phyloP scores from a whole-genome alignment of 2,888 invertebrate genomes.

The Nudaria mundana region DNA sequence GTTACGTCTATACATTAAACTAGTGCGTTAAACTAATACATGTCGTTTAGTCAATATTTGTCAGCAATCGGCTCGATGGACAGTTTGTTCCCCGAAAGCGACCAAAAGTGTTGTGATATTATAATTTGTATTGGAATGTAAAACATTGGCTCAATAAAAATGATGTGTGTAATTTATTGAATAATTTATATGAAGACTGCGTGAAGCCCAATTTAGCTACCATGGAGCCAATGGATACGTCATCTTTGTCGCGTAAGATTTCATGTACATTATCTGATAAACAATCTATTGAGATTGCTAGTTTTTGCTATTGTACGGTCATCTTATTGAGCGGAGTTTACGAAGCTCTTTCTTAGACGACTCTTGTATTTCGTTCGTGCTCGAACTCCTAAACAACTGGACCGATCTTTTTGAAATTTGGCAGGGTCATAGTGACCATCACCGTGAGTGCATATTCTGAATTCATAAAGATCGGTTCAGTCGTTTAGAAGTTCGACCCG shows the following conservation, averaged over 20 bases:
- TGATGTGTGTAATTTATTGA: not conserved
- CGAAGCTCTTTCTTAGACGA: too few species aligned
- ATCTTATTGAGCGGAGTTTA: not conserved
- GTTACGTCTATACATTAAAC: slow-evolving; percentile 38
- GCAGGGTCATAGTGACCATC: too few species aligned
- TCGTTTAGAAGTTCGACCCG: too few species aligned
- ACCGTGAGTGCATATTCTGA: too few species aligned
- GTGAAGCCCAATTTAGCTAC: slow-evolving; percentile 16
- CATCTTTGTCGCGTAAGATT: slow-evolving; percentile 47
- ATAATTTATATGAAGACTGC: slow-evolving; percentile 10
- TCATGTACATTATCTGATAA: slow-evolving; percentile 12
- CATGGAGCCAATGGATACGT: slow-evolving; percentile 49
- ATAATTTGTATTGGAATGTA: slow-evolving; percentile 14
- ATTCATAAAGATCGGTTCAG: too few species aligned
- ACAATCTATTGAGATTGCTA: not conserved
- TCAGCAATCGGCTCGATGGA: slow-evolving; percentile 39
- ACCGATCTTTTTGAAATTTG: too few species aligned
- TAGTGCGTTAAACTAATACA: slow-evolving; percentile 32
- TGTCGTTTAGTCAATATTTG: slow-evolving; percentile 56
- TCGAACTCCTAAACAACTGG: too few species aligned
- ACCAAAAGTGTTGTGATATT: slow-evolving; percentile 30
- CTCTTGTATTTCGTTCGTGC: too few species aligned
- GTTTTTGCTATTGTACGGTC: not conserved
- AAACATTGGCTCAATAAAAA: slow-evolving; percentile 7
- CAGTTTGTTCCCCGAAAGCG: slow-evolving; percentile 27